These are phyloP conservation scores for Corythoichthys intestinalis DNA, from an alignment of 2,113 vertebrate species.

Conservation along the genomic window DNA sequence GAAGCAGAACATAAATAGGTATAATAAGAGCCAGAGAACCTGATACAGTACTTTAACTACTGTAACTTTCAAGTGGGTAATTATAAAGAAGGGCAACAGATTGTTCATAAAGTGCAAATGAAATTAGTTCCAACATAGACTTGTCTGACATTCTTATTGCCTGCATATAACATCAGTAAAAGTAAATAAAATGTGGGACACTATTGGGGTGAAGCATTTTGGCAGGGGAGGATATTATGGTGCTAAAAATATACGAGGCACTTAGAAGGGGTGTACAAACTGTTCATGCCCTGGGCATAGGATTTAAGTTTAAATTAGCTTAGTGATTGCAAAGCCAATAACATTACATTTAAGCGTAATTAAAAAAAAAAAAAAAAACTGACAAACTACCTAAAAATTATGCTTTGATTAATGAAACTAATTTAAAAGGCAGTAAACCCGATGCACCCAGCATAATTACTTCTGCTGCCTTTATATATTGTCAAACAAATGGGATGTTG, in stretches of 20 bases:
- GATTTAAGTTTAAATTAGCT: slow-evolving; percentile 15
- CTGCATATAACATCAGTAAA: slow-evolving; percentile 51
- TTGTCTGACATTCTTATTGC: slow-evolving; percentile 69
- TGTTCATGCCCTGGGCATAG: slow-evolving; percentile 38
- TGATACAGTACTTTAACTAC: slow-evolving; percentile 2
- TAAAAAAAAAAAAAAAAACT: slow-evolving; percentile 5
- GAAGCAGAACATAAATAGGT: slow-evolving; percentile 24
- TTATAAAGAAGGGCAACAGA: slow-evolving; percentile 35
- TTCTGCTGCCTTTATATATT: slow-evolving; percentile 22
- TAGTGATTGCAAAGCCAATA: slow-evolving; percentile 33
- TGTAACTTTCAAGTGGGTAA: slow-evolving; percentile 20
- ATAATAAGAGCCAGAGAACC: slow-evolving; percentile 27
- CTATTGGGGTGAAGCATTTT: slow-evolving; percentile 39
- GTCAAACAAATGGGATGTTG: slow-evolving; percentile 22
- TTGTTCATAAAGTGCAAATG: slow-evolving; percentile 66
- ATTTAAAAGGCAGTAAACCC: slow-evolving; percentile 17
- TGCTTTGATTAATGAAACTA: slow-evolving; percentile 8
- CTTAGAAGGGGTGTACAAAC: slow-evolving; percentile 55
- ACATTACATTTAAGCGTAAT: slow-evolving; percentile 18
- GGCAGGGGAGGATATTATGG: slow-evolving; percentile 36
- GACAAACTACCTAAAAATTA: slow-evolving; percentile 10
- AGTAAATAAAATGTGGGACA: slow-evolving; percentile 37
- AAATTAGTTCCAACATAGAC: slow-evolving; percentile 66
- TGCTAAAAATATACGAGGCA: slow-evolving; percentile 63
- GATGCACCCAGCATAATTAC: slow-evolving; percentile 14